Base-by-base conservation (phyloP, 2,113 vertebrate genomes). In the Asarcornis scutulata region DNA sequence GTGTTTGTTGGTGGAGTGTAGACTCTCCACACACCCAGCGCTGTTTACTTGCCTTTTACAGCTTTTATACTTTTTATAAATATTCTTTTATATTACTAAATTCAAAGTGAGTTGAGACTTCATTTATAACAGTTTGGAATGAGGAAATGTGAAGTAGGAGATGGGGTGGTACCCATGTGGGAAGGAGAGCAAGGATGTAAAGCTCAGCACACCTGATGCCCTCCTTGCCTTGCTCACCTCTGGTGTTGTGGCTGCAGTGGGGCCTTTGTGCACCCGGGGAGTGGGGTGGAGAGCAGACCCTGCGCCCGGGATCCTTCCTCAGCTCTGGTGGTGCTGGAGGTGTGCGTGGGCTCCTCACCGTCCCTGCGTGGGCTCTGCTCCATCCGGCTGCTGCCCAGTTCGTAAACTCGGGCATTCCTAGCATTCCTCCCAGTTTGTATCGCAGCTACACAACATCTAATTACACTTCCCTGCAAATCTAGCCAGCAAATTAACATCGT, bases 391-490 rank as follows among this genome's bases (percentile, higher is more conserved):
- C 95, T 97, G 97, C 98, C 93, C 58, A 8, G 63, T 76, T 91
- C 80, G 76, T 52, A 50, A 79, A 72, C 89, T 67, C 82, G 88
- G 31, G 95, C 98, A 98, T 98, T 98, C 98, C 97, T 98, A 79
- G 94, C 98, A 98, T 99, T 99, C 98, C 98, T 99, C 97, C 98
- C 98, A 96, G 82, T 38, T 68, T 40, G 77, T 63, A 82, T 6
- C 1, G 15, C 76, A 86, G 98, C 98, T 98, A 95, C 98, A 98
- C 96, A 96, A 97, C 96, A 96, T 97, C 98, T 98, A 98, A 98
- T 99, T 98, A 98, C 97, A 97, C 98, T 98, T 98, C 98, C 98
- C 97, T 97, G 97, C 97, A 91, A 97, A 98, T 98, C 98, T 96
- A 97, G 97, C 97, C 97, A 95, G 97, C 94, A 96, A 97, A 98